These are phyloP conservation scores for Ceyx erithaca DNA, from an alignment of 2,797 vertebrate species.

Conservation along the genomic window DNA sequence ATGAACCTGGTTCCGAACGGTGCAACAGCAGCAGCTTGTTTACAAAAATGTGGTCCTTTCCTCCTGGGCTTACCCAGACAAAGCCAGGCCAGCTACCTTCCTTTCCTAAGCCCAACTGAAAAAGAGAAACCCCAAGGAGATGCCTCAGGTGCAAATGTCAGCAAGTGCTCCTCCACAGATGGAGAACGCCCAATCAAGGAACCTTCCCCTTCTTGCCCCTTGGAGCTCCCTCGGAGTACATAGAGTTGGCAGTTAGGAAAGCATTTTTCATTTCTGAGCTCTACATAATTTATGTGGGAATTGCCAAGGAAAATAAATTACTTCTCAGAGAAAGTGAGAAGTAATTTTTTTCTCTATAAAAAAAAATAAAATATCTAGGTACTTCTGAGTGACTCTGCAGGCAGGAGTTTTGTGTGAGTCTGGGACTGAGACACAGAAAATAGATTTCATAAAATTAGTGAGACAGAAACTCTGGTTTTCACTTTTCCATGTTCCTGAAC, in stretches of 20 bases:
- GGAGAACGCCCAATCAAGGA: neutral
- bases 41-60: neutral
- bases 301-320: neutral
- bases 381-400: neutral
- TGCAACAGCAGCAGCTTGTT: neutral
- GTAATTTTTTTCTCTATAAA: neutral
- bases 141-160: fast-evolving
- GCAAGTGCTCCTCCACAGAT: neutral
- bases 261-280: neutral
- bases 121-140: neutral
- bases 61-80: neutral
- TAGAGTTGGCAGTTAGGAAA: neutral
- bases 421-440: neutral
- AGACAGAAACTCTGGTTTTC: neutral
- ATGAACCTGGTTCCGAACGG: neutral
- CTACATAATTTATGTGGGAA: neutral
- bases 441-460: neutral
- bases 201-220: neutral
- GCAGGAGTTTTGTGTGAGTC: neutral
- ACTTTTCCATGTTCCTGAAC: neutral
- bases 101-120: neutral
- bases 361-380: neutral
- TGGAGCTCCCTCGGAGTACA: neutral
- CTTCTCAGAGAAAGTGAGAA: neutral
- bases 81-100: neutral